Evolutionary conservation across 2,113 vertebrate genomes (phyloP).

Genomic region (Engraulis encrasicolus): DNA sequence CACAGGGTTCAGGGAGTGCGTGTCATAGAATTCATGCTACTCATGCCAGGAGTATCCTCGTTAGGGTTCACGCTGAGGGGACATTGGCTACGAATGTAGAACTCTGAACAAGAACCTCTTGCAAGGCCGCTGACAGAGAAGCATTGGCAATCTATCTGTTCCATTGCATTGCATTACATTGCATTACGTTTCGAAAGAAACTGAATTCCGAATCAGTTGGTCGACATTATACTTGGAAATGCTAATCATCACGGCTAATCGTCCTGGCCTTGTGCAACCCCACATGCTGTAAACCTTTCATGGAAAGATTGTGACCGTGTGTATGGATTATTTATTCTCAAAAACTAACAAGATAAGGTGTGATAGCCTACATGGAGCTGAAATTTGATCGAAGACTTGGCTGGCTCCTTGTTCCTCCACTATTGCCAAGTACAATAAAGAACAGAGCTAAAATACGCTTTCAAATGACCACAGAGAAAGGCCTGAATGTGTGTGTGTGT

Average conservation of each 20-base stretch:
- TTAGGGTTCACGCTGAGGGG: not conserved
- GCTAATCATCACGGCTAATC: not conserved
- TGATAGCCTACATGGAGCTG: constrained; percentile 72
- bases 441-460: constrained; percentile 74
- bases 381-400: constrained; percentile 67
- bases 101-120: not conserved
- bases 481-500: too few species aligned
- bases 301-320: constrained; percentile 47
- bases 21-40: not conserved
- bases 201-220: not conserved
- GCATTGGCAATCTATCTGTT: not conserved
- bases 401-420: constrained; percentile 39
- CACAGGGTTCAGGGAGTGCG: not conserved
- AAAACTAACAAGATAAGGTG: constrained; percentile 65
- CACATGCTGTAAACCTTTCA: not conserved
- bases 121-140: not conserved
- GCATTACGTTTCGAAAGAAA: not conserved
- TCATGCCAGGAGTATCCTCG: not conserved
- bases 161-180: too few species aligned
- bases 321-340: constrained; percentile 56
- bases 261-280: not conserved
- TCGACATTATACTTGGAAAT: not conserved
- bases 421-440: constrained; percentile 71
- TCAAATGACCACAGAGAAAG: constrained; percentile 57
- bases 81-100: not conserved